A percentile compares a stretch with the other conserved stretches of the same genome.
Conservation (phyloP, 2,888 invertebrate species). For the Acleris cristana region DNA sequence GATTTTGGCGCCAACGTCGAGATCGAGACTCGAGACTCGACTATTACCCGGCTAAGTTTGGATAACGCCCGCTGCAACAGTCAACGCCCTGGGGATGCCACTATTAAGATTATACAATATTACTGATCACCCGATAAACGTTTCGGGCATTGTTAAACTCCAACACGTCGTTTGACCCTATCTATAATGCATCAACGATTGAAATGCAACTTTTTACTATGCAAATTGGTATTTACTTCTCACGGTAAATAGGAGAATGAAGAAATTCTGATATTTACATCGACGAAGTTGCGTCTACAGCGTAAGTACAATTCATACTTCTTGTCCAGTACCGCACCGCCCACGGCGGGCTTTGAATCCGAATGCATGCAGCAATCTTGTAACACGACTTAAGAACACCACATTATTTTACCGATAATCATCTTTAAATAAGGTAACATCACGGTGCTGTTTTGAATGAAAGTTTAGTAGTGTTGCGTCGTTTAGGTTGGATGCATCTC, state of each 20-base stretch:
- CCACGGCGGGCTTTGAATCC: constrained; percentile 69
- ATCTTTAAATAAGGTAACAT: constrained; percentile 26
- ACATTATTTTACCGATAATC: constrained; percentile 31
- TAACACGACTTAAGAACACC: constrained; percentile 37
- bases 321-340: constrained; percentile 75
- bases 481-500: constrained; percentile 7
- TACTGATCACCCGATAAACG: constrained; percentile 39
- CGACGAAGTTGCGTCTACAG: constrained; percentile 52
- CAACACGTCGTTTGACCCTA: constrained; percentile 35
- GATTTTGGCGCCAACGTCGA: constrained; percentile 57
- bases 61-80: constrained; percentile 45
- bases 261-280: constrained; percentile 60
- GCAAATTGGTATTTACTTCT: constrained; percentile 41
- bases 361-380: constrained; percentile 46
- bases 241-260: constrained; percentile 56
- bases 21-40: constrained; percentile 63
- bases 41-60: constrained; percentile 54
- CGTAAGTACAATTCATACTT: constrained; percentile 72
- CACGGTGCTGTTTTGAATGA: background rate
- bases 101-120: constrained; percentile 46
- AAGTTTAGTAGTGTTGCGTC: background rate
- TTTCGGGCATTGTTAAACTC: constrained; percentile 41
- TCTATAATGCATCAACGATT: constrained; percentile 42
- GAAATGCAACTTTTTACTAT: constrained; percentile 32
- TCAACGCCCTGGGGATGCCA: constrained; percentile 53